Evolutionary conservation across 2,113 vertebrate genomes (phyloP).

Genomic region (Pyrgilauda ruficollis): DNA sequence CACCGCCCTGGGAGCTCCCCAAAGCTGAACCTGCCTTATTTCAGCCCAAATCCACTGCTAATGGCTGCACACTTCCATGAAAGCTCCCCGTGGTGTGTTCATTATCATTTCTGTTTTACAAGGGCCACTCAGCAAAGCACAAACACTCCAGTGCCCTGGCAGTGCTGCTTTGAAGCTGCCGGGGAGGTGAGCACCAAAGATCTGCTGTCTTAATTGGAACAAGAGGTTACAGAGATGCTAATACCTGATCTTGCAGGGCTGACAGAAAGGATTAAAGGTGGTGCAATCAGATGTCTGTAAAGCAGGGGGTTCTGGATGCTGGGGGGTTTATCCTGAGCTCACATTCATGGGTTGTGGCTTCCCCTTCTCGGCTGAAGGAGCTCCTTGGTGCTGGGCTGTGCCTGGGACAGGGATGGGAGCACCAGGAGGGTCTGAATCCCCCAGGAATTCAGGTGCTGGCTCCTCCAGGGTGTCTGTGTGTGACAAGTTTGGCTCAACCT

Average conservation of each 20-base stretch:
- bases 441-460: not conserved
- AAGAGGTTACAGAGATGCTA: conserved; percentile 20
- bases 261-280: not conserved
- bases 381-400: not conserved
- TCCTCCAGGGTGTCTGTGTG: not conserved
- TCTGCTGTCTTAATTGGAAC: conserved; percentile 26
- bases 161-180: not conserved
- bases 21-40: not conserved
- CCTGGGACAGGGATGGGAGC: not conserved
- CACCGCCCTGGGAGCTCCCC: rapidly evolving
- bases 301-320: not conserved
- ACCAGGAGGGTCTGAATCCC: not conserved
- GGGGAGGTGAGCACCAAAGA: not conserved
- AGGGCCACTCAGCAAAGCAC: not conserved
- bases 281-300: not conserved
- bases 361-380: rapidly evolving
- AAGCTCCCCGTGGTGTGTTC: not conserved
- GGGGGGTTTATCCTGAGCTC: not conserved
- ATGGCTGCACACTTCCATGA: not conserved
- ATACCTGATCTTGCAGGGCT: conserved; percentile 14
- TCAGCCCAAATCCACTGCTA: rapidly evolving
- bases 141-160: not conserved
- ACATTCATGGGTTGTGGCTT: rapidly evolving
- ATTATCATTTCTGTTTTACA: not conserved
- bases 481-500: not conserved